These are phyloP conservation scores for Chrysaora quinquecirrha DNA, from an alignment of 30 jellyfish, hydroid and myxozoan species.

Conservation along the genomic window DNA sequence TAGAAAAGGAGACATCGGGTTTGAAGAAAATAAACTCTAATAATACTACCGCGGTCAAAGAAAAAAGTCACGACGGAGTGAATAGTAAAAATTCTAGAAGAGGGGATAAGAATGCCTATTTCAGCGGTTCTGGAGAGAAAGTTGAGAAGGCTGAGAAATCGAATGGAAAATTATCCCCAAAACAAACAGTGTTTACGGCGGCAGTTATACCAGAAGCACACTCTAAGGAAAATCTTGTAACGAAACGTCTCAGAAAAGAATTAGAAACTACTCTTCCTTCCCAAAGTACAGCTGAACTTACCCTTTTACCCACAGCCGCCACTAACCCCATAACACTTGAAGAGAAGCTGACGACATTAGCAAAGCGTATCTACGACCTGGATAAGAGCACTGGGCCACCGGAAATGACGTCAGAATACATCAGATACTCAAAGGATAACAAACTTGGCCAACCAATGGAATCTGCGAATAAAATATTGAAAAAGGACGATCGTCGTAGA, in stretches of 20 bases:
- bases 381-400: conserved; percentile 24
- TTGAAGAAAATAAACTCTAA: background rate
- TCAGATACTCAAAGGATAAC: background rate
- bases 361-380: conserved; percentile 47
- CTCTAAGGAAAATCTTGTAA: background rate
- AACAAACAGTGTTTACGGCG: background rate
- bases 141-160: background rate
- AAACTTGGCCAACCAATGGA: conserved; percentile 22
- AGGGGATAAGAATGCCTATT: background rate
- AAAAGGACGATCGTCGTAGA: conserved; percentile 45
- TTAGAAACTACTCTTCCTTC: conserved; percentile 16
- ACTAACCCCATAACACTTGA: conserved; percentile 46
- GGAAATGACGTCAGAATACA: conserved; percentile 7
- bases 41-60: too few species aligned
- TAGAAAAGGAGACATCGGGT: background rate
- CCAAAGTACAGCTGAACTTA: background rate
- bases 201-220: background rate
- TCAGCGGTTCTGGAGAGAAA: background rate
- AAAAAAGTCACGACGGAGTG: too few species aligned
- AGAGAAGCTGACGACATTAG: conserved; percentile 39
- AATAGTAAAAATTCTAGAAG: background rate
- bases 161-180: background rate
- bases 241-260: background rate
- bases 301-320: background rate
- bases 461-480: conserved; percentile 52